Conservation (phyloP, 2,888 invertebrate species). For the Trichopria drosophilae region DNA sequence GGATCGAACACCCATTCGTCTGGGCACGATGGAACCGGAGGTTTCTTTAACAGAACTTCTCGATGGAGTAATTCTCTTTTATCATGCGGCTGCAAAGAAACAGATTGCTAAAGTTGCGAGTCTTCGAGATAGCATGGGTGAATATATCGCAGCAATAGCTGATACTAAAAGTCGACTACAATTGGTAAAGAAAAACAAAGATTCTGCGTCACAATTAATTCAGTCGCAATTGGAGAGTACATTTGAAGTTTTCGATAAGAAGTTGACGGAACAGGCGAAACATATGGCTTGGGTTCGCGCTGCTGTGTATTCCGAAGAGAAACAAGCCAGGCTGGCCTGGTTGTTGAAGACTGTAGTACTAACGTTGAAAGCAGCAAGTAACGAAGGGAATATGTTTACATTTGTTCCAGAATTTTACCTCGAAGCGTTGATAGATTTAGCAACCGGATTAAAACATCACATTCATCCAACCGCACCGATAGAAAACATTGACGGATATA, state of each 20-base stretch:
- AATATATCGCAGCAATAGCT: slow-evolving; percentile 67
- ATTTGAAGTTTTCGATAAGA: slow-evolving; percentile 64
- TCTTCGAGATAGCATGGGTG: slow-evolving; percentile 68
- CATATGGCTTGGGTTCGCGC: slow-evolving; percentile 74
- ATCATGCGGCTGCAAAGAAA: slow-evolving; percentile 70
- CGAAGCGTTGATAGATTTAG: slow-evolving; percentile 68
- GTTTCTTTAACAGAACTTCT: slow-evolving; percentile 65
- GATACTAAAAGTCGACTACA: slow-evolving; percentile 62
- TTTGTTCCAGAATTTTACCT: slow-evolving; percentile 77
- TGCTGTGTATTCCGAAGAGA: slow-evolving; percentile 67
- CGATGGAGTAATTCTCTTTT: slow-evolving; percentile 70
- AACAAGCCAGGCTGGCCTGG: slow-evolving; percentile 66
- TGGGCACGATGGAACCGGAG: slow-evolving; percentile 60
- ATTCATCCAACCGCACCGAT: slow-evolving; percentile 68
- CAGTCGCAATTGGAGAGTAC: slow-evolving; percentile 64
- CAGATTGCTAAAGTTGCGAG: slow-evolving; percentile 64
- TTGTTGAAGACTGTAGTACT: slow-evolving; percentile 65
- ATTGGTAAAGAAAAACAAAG: slow-evolving; percentile 48
- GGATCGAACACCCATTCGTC: slow-evolving; percentile 51
- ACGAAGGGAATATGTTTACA: slow-evolving; percentile 67
- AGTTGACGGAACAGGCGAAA: slow-evolving; percentile 64
- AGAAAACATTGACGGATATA: slow-evolving; percentile 63
- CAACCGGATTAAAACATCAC: slow-evolving; percentile 66
- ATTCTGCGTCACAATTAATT: slow-evolving; percentile 54
- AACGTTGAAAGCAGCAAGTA: slow-evolving; percentile 66